phyloP scores from a whole-genome alignment of 1,140 invertebrate genomes.

The Eueides isabella region DNA sequence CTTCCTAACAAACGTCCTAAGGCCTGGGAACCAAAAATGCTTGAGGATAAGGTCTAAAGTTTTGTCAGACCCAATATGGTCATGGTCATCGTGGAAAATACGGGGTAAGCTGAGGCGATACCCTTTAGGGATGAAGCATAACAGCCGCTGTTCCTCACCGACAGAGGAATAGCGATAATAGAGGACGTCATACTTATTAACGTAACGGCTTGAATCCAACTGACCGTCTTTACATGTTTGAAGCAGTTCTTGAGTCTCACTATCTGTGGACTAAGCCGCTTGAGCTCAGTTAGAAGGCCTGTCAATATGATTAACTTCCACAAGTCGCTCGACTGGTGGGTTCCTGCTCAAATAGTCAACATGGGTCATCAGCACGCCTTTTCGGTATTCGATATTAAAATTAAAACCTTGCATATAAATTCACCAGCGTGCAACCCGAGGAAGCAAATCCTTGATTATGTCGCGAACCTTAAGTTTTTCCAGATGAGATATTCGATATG shows the following conservation, averaged over 20 bases:
- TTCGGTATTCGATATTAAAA: conserved; percentile 29
- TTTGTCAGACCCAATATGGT: conserved; percentile 29
- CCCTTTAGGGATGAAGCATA: conserved; percentile 36
- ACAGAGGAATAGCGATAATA: conserved; percentile 23
- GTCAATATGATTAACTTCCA: background rate
- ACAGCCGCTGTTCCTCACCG: conserved; percentile 14
- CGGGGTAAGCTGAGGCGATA: conserved; percentile 24
- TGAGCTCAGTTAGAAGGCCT: conserved; percentile 24
- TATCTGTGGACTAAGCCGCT: conserved; percentile 20
- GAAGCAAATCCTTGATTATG: conserved; percentile 23
- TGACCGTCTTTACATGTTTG: conserved; percentile 25
- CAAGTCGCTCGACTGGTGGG: conserved; percentile 8
- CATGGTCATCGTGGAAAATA: conserved; percentile 35
- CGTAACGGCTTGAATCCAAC: conserved; percentile 21
- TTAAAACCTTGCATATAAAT: conserved; percentile 27
- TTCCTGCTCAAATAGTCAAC: conserved; percentile 25
- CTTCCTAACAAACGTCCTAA: conserved; percentile 42
- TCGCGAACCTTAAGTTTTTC: conserved; percentile 21
- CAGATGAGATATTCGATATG: background rate
- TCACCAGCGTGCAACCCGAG: conserved; percentile 34
- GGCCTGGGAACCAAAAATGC: conserved; percentile 44
- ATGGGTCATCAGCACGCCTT: conserved; percentile 21
- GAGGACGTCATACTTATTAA: conserved; percentile 26
- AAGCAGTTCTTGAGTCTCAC: conserved; percentile 20
- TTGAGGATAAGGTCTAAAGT: conserved; percentile 9